Base-by-base conservation (phyloP, 2,113 vertebrate species). In the Notothenia rossii region DNA sequence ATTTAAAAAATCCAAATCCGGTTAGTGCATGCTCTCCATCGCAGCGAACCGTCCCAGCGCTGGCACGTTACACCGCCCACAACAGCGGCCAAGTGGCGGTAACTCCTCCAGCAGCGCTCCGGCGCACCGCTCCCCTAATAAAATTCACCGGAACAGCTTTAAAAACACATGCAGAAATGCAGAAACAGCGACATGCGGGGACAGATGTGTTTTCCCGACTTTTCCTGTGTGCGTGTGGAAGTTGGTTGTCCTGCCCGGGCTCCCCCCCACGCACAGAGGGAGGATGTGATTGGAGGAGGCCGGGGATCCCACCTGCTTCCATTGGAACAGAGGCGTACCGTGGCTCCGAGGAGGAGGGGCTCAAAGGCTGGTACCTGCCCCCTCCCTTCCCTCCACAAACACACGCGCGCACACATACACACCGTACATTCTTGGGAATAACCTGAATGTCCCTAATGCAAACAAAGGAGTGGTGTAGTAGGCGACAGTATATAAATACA, bases 241-340 rank as follows among this genome's bases (percentile, higher is more conserved):
- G 83, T 93, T 93, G 67, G 82, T 77, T 17, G 93, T 90, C 85
- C 92, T 89, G 86, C 89, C 89, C 72, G 82, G 78, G 60, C 76
- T 50, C 73, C 48, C 17, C 56, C 69, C 43, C 56, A 66, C 50
- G 50, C 73, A 25, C 0, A 46, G 77, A 84, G 77, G 66, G 81
- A 59, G 81, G 70, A 68, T 73, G 81, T 87, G 90, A 95, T 94
- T 92, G 94, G 94, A 84, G 78, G 89, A 92, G 89, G 60, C 70
- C 84, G 79, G 91, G 89, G 81, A 90, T 93, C 92, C 94, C 94
- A 94, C 94, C 94, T 94, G 94, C 86, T 94, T 89, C 90, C 89
- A 94, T 94, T 95, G 94, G 93, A 92, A 88, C 88, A 88, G 74
- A 91, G 85, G 79, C 83, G 86, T 85, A 81, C 89, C 86, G 83